Conservation (phyloP, 2,888 invertebrate species). For the Hecatera dysodea region DNA sequence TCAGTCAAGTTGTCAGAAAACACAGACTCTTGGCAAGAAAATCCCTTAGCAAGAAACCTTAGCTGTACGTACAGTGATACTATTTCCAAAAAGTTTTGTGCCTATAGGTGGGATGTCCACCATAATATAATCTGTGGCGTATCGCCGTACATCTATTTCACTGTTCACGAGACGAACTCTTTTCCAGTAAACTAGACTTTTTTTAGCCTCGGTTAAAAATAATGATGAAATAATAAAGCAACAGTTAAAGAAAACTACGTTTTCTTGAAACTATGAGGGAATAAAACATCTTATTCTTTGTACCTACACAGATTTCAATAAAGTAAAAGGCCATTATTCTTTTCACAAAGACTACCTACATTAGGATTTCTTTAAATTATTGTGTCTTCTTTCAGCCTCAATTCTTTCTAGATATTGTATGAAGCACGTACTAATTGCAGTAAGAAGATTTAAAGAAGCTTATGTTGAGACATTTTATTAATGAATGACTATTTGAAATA, state of each 20-base stretch:
- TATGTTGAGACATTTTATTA: constrained; percentile 12
- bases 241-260: constrained; percentile 9
- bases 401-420: constrained; percentile 22
- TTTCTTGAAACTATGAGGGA: constrained; percentile 9
- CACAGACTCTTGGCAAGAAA: too few relatives aligned
- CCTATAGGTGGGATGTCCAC: too few relatives aligned
- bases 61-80: too few relatives aligned
- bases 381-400: constrained; percentile 8
- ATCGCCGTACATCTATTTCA: too few relatives aligned
- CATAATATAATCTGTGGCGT: too few relatives aligned
- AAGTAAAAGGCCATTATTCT: constrained; percentile 33
- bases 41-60: too few relatives aligned
- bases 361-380: constrained; percentile 25
- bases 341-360: constrained; percentile 41
- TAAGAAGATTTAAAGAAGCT: constrained; percentile 18
- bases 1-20: too few relatives aligned
- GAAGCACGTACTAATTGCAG: constrained; percentile 23
- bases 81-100: too few relatives aligned
- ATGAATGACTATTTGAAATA: constrained; percentile 12
- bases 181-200: background rate
- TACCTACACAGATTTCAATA: constrained; percentile 27
- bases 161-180: background rate
- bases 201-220: too few relatives aligned
- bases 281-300: constrained; percentile 6
- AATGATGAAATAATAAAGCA: background rate